A percentile compares a stretch with the other conserved stretches of the same genome.
Conservation (phyloP, 1,140 invertebrate genomes). For the Calycopis cecrops region DNA sequence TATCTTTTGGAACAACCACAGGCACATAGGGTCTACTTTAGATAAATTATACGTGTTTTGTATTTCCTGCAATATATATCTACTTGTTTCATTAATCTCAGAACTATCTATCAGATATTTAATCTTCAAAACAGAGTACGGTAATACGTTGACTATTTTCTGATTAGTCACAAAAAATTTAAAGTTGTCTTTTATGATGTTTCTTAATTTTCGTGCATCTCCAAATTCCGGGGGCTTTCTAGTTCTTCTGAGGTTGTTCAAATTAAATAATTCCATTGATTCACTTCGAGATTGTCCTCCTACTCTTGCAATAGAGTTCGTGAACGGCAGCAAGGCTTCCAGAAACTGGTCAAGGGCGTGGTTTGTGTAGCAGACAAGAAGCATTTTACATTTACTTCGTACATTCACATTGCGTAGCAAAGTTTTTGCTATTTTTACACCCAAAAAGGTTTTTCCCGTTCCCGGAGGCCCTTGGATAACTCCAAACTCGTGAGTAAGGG, state of each 20-base stretch:
- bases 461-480: slow-evolving; percentile 89
- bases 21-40: slow-evolving; percentile 30
- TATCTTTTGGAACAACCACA: slow-evolving; percentile 49
- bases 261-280: slow-evolving; percentile 40
- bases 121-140: too few species aligned
- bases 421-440: slow-evolving; percentile 79
- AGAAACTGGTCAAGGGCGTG: slow-evolving; percentile 93
- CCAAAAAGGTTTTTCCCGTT: slow-evolving; percentile 88
- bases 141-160: too few species aligned
- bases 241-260: too few species aligned
- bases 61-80: too few species aligned
- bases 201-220: too few species aligned
- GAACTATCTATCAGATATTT: too few species aligned
- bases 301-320: slow-evolving; percentile 80
- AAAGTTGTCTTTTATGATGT: too few species aligned
- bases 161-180: too few species aligned
- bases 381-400: slow-evolving; percentile 73
- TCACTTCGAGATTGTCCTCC: slow-evolving; percentile 82
- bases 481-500: slow-evolving; percentile 78
- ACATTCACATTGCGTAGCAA: slow-evolving; percentile 72
- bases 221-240: too few species aligned
- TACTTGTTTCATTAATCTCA: too few species aligned
- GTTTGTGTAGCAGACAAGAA: slow-evolving; percentile 91
- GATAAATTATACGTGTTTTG: too few species aligned
- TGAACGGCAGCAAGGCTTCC: slow-evolving; percentile 79